Base-by-base conservation (phyloP, 1,140 invertebrate genomes). In the Melanaphis sacchari region DNA sequence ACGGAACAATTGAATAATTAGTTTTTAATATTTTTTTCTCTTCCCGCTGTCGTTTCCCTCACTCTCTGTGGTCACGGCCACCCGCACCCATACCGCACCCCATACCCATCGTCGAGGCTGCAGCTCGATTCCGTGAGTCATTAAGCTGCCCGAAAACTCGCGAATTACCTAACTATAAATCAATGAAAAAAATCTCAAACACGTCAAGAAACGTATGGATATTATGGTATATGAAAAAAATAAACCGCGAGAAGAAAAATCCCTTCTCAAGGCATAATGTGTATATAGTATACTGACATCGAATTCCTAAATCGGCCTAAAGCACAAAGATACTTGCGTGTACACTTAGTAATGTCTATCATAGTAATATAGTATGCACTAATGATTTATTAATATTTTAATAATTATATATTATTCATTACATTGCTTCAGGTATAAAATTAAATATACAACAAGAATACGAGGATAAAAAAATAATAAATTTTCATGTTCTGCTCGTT, bases 1-100 rank as follows among this genome's bases (percentile, higher is more conserved):
- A 66, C 89, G 52, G 21, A 90, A 90, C 52, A 41, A 90, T 90
- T 90, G 52, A 90, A 90, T 90, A 90, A 90, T 90, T 90, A 90
- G 89, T 90, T 90, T 66, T 90, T 89, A 89, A 89, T 89, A 89
- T 66, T 90, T 90, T 90, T 54, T 89, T 89, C 54, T 54, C 36
- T 26, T 26, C 22, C 36, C 40, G 24, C 24, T 46, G 7, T 43
- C 41, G 41, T 41, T 49, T 26, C 88, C 26, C 24, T 59, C 31
- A 22, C 11, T 59, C 11, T 59, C 38, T 41, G 31, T 90, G 15
- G 38, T 40, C 87, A 59, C 88, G 18, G 9, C 36, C 43, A 66
- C 59, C 18, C 43, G 31, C 15, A 18, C 49, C n/a, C 82, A 84
- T 8, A 38, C 2, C 24, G 0, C 22, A 11, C 1, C 43, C 3